phyloP scores from a whole-genome alignment of 1,140 invertebrate genomes.

The Eupristina koningsbergeri region DNA sequence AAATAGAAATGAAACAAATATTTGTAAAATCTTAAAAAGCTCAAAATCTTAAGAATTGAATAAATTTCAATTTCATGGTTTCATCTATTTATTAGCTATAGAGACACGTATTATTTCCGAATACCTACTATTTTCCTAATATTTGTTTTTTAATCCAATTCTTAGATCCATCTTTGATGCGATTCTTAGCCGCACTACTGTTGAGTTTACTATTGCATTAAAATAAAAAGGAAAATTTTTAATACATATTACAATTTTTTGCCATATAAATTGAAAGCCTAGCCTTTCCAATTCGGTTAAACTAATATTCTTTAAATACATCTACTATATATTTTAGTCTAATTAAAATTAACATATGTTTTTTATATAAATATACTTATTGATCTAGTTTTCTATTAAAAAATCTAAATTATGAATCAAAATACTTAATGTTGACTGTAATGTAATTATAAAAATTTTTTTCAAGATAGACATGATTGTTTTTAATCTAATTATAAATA shows the following conservation, averaged over 20 bases:
- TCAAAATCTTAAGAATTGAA: too few relatives aligned
- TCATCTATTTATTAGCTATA: neutral
- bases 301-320: constrained; percentile 41
- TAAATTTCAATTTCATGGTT: neutral
- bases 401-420: neutral
- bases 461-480: neutral
- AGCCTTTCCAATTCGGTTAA: constrained; percentile 6
- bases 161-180: too few relatives aligned
- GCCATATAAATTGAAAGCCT: constrained; percentile 15
- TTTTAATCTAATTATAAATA: constrained; percentile 10
- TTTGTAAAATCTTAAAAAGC: neutral
- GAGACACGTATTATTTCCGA: neutral
- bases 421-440: neutral
- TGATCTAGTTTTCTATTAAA: neutral
- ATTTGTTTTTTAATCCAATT: too few relatives aligned
- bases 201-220: neutral
- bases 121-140: too few relatives aligned
- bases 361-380: neutral
- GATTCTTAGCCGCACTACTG: neutral
- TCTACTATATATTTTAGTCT: neutral
- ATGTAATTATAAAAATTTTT: neutral
- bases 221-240: neutral
- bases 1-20: neutral
- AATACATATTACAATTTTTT: neutral
- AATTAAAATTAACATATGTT: neutral